phyloP scores from a whole-genome alignment of 2,797 vertebrate species.

The Euphonia xanthogaster region DNA sequence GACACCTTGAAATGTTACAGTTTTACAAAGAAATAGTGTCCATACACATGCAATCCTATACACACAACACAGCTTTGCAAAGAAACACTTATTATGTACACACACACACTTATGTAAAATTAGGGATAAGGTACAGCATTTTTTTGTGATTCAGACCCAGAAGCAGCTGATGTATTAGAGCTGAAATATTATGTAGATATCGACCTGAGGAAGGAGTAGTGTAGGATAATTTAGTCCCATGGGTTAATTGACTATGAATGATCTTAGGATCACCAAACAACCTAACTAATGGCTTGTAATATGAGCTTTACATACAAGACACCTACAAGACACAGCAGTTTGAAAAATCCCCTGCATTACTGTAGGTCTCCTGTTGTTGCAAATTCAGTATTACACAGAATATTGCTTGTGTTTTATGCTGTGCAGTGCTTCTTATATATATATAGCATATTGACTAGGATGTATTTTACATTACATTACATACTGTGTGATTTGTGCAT shows the following conservation, averaged over 20 bases:
- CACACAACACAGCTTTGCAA: background rate
- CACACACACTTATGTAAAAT: background rate
- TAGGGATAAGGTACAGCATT: background rate
- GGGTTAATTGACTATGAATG: conserved; percentile 62
- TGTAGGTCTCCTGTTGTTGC: accelerated
- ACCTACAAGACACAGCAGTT: background rate
- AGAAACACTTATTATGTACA: background rate
- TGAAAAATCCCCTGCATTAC: background rate
- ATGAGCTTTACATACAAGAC: background rate
- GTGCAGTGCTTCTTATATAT: background rate
- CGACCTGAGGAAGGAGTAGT: background rate
- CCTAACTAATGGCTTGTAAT: conserved; percentile 1
- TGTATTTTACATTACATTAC: background rate
- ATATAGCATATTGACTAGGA: background rate
- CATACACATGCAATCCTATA: background rate
- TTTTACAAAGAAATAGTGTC: background rate
- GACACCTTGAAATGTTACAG: background rate
- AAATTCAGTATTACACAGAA: background rate
- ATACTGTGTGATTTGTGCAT: background rate
- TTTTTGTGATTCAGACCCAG: background rate
- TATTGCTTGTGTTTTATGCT: accelerated
- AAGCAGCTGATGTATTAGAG: background rate
- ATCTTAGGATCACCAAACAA: conserved; percentile 23
- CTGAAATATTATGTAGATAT: conserved; percentile 11
- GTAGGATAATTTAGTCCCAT: conserved; percentile 50